These are phyloP conservation scores for Morone saxatilis DNA, from an alignment of 2,113 vertebrate genomes.

Conservation along the genomic window DNA sequence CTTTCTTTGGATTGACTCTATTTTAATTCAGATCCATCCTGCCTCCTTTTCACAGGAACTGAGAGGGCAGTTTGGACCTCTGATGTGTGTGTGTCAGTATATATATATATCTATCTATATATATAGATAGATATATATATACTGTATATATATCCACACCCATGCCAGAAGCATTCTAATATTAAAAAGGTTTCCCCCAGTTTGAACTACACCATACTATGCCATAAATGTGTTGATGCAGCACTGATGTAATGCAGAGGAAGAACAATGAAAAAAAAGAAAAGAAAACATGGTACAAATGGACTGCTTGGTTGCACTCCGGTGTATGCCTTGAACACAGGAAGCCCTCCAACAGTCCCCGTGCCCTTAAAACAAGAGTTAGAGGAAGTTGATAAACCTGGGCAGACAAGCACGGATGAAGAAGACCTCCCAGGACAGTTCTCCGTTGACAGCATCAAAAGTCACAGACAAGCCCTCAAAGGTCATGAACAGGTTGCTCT, in stretches of 20 bases:
- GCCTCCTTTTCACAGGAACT: conserved; percentile 32
- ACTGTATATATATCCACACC: conserved; percentile 4
- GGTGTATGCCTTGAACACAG: conserved; percentile 11
- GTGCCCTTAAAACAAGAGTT: conserved; percentile 34
- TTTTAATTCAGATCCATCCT: conserved; percentile 31
- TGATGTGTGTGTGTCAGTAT: no score
- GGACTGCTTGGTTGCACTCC: conserved; percentile 20
- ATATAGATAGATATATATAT: conserved; percentile 14
- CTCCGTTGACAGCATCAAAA: conserved; percentile 60
- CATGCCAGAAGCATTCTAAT: conserved; percentile 33
- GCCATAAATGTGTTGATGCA: conserved; percentile 51
- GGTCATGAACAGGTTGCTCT: conserved; percentile 49
- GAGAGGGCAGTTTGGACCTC: conserved; percentile 45
- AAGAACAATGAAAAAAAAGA: neutral
- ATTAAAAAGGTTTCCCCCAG: conserved; percentile 41
- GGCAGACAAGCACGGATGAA: conserved; percentile 45
- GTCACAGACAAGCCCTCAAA: conserved; percentile 53
- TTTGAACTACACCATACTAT: conserved; percentile 38
- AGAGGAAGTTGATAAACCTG: conserved; percentile 52
- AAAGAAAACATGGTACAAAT: neutral
- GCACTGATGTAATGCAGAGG: conserved; percentile 40
- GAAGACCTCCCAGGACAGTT: conserved; percentile 66
- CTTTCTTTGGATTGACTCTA: conserved; percentile 14
- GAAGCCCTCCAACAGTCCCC: conserved; percentile 19
- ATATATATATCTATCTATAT: conserved; percentile 9